Base-by-base conservation (phyloP, 37 sponge, comb jelly and placozoan genomes). In the Agelas oroides region DNA sequence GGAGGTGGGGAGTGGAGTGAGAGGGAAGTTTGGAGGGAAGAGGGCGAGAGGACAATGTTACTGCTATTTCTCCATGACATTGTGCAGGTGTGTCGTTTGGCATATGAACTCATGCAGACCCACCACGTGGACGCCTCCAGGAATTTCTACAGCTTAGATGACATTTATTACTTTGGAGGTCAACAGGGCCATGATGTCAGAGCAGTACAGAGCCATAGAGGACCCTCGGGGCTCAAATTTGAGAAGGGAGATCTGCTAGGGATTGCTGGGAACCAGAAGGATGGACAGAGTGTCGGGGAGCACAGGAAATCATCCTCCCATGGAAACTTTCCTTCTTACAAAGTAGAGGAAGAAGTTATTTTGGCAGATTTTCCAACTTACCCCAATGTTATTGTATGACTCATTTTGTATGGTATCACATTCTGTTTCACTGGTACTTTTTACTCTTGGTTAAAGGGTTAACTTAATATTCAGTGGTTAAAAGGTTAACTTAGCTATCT, bases 91-190 rank as follows among this genome's bases (percentile, higher is more conserved):
- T 95, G 94, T 76, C 71, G 93, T 21, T 32, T 92, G 73, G 90
- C 90, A 2, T 95, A 92, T 88, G 93, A 95, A 67, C 53, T 92
- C 53, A 92, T 95, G 95, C 95, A 95, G 70, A 66, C 89, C 16
- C 63, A 77, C 27, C 95, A 95, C 59, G 66, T 82, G 11, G 95
- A 95, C 36, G 95, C 95, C 36, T 92, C 94, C 20, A 17, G 72
- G 6, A 76, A 84, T 14, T 87, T 65, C 58, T 83, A 92, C 85
- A 86, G 87, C 13, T 86, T 95, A 15, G 95, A 95, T 82, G 95
- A 95, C 27, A 59, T 95, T 53, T 95, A 95, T 67, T 95, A 95
- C 71, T 95, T 86, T 79, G 94, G 94, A 25, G 95, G 95, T 5
- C 90, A 88, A 70, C 83, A 88, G 46, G 88, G 36, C 6, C 95